Conservation (phyloP, 2,113 vertebrate species). For the Platichthys stellatus region DNA sequence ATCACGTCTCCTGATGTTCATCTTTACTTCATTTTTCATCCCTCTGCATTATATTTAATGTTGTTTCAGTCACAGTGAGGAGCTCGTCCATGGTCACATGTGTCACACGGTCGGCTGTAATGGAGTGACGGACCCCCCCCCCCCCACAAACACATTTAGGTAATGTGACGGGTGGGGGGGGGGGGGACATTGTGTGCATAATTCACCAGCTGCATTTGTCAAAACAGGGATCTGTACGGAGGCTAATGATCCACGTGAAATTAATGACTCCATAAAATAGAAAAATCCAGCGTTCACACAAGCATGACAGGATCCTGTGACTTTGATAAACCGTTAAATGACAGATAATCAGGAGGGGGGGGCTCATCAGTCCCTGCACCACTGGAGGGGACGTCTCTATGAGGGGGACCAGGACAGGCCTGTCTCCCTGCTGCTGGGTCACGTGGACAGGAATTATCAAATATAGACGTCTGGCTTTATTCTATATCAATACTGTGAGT, state of each 20-base stretch:
- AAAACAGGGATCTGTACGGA: slow-evolving; percentile 91
- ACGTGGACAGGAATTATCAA: too few species aligned
- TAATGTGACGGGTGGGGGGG: slow-evolving; percentile 75
- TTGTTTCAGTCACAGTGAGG: slow-evolving; percentile 65
- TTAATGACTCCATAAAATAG: slow-evolving; percentile 98
- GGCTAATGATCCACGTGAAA: slow-evolving; percentile 98
- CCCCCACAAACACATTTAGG: slow-evolving; percentile 71
- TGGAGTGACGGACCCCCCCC: slow-evolving; percentile 72
- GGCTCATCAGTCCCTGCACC: not conserved
- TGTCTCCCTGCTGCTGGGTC: too few species aligned
- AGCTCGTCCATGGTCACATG: slow-evolving; percentile 55
- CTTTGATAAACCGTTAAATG: slow-evolving; percentile 92
- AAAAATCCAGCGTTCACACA: slow-evolving; percentile 89
- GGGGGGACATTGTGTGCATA: slow-evolving; percentile 89
- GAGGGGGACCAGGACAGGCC: too few species aligned
- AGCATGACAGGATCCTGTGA: slow-evolving; percentile 88
- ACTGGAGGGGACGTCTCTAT: not conserved
- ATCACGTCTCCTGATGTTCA: slow-evolving; percentile 3
- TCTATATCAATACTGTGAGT: too few species aligned
- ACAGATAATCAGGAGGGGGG: slow-evolving; percentile 88
- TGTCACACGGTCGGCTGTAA: slow-evolving; percentile 67
- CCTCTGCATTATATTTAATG: slow-evolving; percentile 59
- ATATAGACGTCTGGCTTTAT: too few species aligned
- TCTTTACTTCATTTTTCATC: slow-evolving; percentile 62
- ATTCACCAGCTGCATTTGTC: slow-evolving; percentile 95